phyloP scores from a whole-genome alignment of 1,140 invertebrate species.

The Pantala flavescens region DNA sequence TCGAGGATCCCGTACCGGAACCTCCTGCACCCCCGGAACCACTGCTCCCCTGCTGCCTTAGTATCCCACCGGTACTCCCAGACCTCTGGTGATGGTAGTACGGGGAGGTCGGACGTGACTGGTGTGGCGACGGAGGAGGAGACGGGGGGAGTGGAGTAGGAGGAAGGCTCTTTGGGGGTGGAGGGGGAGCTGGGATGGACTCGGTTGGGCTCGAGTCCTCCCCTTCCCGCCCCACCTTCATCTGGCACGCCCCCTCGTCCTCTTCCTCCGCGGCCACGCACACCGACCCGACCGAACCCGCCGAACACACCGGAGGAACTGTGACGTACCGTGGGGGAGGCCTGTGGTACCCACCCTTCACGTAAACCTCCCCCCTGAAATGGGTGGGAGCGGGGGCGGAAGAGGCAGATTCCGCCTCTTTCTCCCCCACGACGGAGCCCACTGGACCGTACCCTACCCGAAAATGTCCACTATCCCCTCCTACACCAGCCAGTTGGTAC shows the following conservation, averaged over 20 bases:
- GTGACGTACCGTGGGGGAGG: neutral
- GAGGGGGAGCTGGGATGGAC: conserved; percentile 37
- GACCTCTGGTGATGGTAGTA: neutral
- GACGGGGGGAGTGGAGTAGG: conserved; percentile 28
- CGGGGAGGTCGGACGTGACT: conserved; percentile 30
- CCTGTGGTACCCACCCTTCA: neutral
- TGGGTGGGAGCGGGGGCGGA: neutral
- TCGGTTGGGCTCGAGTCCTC: conserved; percentile 36
- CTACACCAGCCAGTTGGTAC: neutral
- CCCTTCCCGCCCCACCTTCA: conserved; percentile 29
- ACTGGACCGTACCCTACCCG: neutral
- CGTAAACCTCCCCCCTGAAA: neutral
- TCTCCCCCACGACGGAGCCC: neutral
- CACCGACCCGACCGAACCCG: conserved; percentile 30
- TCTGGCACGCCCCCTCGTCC: conserved; percentile 34
- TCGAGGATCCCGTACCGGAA: neutral
- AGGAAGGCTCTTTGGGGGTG: conserved; percentile 47
- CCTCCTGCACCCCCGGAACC: neutral
- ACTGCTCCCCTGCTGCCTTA: conserved; percentile 41
- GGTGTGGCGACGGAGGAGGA: conserved; percentile 20
- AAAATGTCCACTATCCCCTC: neutral
- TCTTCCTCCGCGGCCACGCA: conserved; percentile 38
- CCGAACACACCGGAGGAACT: conserved; percentile 26
- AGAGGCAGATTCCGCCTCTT: neutral
- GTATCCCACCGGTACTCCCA: conserved; percentile 39